Conservation (phyloP, 2,113 vertebrate genomes). For the Nibea coibor region DNA sequence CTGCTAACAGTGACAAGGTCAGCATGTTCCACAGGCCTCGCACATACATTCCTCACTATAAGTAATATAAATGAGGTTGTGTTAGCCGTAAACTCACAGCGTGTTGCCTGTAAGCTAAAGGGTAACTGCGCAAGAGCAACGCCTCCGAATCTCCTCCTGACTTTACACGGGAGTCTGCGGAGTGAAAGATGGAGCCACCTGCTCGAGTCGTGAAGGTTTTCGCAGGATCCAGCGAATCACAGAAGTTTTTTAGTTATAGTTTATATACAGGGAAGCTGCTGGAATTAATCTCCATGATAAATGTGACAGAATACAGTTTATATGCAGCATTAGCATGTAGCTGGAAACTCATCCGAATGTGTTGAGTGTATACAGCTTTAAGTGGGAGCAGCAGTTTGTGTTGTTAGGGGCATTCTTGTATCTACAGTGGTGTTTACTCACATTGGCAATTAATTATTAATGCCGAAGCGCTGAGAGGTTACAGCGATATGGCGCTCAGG, state of each 20-base stretch:
- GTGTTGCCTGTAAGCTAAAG: slow-evolving; percentile 79
- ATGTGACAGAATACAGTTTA: slow-evolving; percentile 31
- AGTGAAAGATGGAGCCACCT: slow-evolving; percentile 57
- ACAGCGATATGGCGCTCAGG: slow-evolving; percentile 75
- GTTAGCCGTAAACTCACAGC: slow-evolving; percentile 78
- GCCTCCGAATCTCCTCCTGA: slow-evolving; percentile 66
- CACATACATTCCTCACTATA: slow-evolving; percentile 76
- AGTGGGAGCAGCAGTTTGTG: slow-evolving; percentile 71
- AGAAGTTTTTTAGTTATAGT: neutral
- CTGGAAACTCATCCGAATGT: slow-evolving; percentile 51
- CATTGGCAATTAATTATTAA: slow-evolving; percentile 83
- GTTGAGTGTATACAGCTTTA: slow-evolving; percentile 60
- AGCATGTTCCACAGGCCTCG: slow-evolving; percentile 77
- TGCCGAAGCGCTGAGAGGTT: slow-evolving; percentile 81
- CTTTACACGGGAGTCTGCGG: no score
- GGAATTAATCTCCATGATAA: slow-evolving; percentile 4
- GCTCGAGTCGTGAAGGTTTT: slow-evolving; percentile 27
- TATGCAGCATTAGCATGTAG: slow-evolving; percentile 57
- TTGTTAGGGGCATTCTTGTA: slow-evolving; percentile 79
- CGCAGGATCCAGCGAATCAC: slow-evolving; percentile 10
- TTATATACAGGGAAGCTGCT: slow-evolving; percentile 6
- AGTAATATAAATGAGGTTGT: slow-evolving; percentile 84
- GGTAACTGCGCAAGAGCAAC: slow-evolving; percentile 73
- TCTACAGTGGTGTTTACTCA: slow-evolving; percentile 83
- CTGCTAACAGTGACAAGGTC: slow-evolving; percentile 82